Base-by-base conservation (phyloP, 2,113 vertebrate species). In the Panthera tigris region DNA sequence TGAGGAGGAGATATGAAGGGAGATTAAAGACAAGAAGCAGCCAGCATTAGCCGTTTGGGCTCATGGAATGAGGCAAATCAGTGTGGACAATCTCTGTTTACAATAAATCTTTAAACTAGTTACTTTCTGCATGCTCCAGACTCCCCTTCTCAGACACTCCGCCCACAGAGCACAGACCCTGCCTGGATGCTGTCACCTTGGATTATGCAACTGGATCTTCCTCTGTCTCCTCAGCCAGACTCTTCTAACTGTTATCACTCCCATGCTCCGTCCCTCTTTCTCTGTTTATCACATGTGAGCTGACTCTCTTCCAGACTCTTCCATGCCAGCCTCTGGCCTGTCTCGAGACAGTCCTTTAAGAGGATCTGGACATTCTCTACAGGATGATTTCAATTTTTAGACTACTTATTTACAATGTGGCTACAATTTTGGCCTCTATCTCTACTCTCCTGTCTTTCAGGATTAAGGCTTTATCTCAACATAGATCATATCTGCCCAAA, bases 181-280 rank as follows among this genome's bases (percentile, higher is more conserved):
- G 97, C 85, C 97, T 98, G 98, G 78, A 87, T 52, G 31, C 45
- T 96, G 74, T 98, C 97, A 97, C 48, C 81, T 91, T 85, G 81
- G 96, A 95, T 96, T 95, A 94, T 36, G 92, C 14, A 57, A 31
- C 55, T 94, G 48, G 91, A 74, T 91, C 91, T 89, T 52, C 61
- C 65, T 78, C 82, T 71, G 73, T 86, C 95, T 97, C 33, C 31
- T 89, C 21, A 66, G 29, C 89, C 94, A 96, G 85, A 84, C n/a
- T 50, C 74, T 65, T 89, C 55, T 79, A n/a, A 18, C 36, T 19
- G 11, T 91, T 97, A 96, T 93, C 78, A 66, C 41, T 57, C 12
- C 23, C 39, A 33, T 41, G 80, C 93, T 41, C 91, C 18, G 36
- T 31, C 4, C 69, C 4, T 87, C 45, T 71, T 91, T 95, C 84